phyloP scores from a whole-genome alignment of 1,140 invertebrate species.

The Bathynomus jamesi region DNA sequence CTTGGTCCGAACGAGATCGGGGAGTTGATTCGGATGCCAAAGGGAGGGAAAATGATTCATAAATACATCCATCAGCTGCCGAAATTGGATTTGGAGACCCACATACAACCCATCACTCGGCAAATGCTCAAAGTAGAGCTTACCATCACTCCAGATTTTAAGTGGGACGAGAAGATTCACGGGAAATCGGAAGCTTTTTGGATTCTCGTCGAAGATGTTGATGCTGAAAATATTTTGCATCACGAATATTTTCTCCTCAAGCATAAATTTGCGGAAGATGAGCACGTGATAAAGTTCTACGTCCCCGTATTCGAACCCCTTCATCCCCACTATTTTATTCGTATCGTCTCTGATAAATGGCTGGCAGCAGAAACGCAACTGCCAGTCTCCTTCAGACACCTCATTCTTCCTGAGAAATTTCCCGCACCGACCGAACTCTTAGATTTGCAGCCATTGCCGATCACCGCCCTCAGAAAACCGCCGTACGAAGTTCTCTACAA shows the following conservation, averaged over 20 bases:
- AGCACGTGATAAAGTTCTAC: constrained; percentile 95
- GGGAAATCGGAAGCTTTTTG: constrained; percentile 95
- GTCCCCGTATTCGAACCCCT: constrained; percentile 97
- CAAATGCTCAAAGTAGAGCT: constrained; percentile 67
- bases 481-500: constrained; percentile 78
- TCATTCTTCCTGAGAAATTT: constrained; percentile 97
- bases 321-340: constrained; percentile 94
- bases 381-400: constrained; percentile 93
- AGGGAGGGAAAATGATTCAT: constrained; percentile 93
- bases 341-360: constrained; percentile 57
- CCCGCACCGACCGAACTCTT: constrained; percentile 93
- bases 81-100: constrained; percentile 85
- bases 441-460: constrained; percentile 93
- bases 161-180: constrained; percentile 97
- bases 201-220: constrained; percentile 79
- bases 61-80: constrained; percentile 98
- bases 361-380: constrained; percentile 91
- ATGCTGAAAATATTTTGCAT: constrained; percentile 62
- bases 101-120: constrained; percentile 92
- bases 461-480: constrained; percentile 66
- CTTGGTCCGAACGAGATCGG: constrained; percentile 95
- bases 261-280: constrained; percentile 85
- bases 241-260: constrained; percentile 97
- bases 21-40: constrained; percentile 89
- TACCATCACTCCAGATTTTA: constrained; percentile 97